These are phyloP conservation scores for Drosophila acutilabella DNA, from an alignment of 2,888 invertebrate species.

Conservation along the genomic window DNA sequence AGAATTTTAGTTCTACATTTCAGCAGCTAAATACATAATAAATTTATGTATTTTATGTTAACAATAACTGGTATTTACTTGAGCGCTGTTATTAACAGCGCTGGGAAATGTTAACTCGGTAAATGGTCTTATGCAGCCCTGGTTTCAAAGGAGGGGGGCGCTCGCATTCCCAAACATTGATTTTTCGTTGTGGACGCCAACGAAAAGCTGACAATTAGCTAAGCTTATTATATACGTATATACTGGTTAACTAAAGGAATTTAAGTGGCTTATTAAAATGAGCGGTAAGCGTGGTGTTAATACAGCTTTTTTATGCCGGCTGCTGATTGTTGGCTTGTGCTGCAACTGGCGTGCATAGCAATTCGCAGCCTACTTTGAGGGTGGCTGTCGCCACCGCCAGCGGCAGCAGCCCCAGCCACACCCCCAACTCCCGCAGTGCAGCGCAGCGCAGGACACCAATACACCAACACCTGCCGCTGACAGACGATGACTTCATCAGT, in stretches of 20 bases:
- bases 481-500: constrained; percentile 72
- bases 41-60: too few relatives aligned
- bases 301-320: not conserved
- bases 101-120: constrained; percentile 12
- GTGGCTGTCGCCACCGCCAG: constrained; percentile 36
- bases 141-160: constrained; percentile 57
- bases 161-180: constrained; percentile 68
- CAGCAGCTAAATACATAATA: too few relatives aligned
- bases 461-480: constrained; percentile 35
- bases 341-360: constrained; percentile 51
- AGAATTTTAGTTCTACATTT: too few relatives aligned
- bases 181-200: constrained; percentile 57
- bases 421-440: not conserved
- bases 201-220: constrained; percentile 45
- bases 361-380: constrained; percentile 72
- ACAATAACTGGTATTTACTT: not conserved
- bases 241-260: constrained; percentile 34
- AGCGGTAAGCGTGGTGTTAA: constrained; percentile 56
- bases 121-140: constrained; percentile 26
- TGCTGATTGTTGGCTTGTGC: not conserved
- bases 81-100: constrained; percentile 39
- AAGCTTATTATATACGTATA: constrained; percentile 5
- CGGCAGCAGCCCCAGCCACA: constrained; percentile 24
- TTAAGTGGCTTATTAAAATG: constrained; percentile 47
- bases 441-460: not conserved